Base-by-base conservation (phyloP, 2,888 invertebrate species). In the Isoperla grammatica region DNA sequence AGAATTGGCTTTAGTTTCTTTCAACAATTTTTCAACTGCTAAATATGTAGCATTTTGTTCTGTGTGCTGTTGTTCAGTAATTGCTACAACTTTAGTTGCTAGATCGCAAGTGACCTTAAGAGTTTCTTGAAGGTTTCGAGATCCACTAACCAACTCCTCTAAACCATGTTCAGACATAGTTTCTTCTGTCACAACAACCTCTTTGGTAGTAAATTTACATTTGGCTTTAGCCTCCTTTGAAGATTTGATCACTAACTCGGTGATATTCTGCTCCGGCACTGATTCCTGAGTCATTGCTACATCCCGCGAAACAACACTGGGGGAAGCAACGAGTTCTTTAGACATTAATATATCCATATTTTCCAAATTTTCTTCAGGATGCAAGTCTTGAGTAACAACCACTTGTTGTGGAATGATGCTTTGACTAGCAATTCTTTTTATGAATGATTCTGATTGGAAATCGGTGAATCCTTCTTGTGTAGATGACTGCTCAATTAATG, bases 271-370 rank as follows among this genome's bases (percentile, higher is more conserved):
- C 19, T 63, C 48, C 19, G 53, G 15, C 11, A 50, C 29, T 20
- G 46, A 39, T 60, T 61, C 61, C 23, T 63, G 43, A 43, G 56
- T 63, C 11, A 61, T 53, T 20, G 60, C 46, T 6, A 57, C 64
- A 39, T 58, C 59, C 29, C 43, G 42, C 9, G 59, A 29, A 29
- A 49, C 40, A 29, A 63, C 40, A n/a, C 60, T 54, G 17, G 56
- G 53, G n/a, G 23, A 56, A 42, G 61, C 62, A 43, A 42, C 54
- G 22, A 23, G 23, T 29, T 53, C 45, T 45, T 17, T 48, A 15
- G 50, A 29, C 29, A 6, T 19, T 57, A 42, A 45, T 13, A 37
- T 9, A 12, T 23, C 20, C 23, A 50, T 50, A 12, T 61, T 35
- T 4, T 6, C 53, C 9, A 53, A 17, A 20, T 8, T 42, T 23